Percentiles rank a stretch among this genome's conserved stretches.
These are phyloP conservation scores for Euleptes europaea DNA, from an alignment of 2,113 vertebrate species.

Conservation along the genomic window DNA sequence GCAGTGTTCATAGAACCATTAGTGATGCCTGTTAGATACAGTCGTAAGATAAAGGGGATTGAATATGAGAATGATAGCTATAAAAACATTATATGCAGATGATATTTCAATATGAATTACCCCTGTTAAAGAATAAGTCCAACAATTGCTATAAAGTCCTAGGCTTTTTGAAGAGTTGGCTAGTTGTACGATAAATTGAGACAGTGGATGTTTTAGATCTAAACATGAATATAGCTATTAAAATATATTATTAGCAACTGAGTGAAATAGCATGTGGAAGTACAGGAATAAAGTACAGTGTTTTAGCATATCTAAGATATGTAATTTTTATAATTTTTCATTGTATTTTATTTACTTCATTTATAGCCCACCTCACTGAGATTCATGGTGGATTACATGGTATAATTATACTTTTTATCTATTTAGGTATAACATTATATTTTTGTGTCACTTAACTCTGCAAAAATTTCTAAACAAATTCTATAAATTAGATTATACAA, in stretches of 20 bases:
- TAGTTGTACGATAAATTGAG: not conserved
- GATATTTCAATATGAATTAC: not conserved
- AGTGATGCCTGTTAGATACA: not conserved
- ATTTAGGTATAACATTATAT: no score
- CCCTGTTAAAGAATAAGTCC: not conserved
- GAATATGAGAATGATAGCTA: not conserved
- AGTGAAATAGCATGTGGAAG: not conserved
- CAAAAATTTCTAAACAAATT: no score
- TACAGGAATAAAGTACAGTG: not conserved
- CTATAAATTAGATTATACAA: no score
- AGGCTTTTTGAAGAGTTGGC: not conserved
- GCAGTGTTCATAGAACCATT: not conserved
- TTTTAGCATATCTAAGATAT: not conserved
- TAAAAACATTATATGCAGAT: not conserved
- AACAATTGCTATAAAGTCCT: not conserved
- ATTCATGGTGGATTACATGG: no score
- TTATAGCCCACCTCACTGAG: no score
- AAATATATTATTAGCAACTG: not conserved
- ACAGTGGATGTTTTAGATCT: not conserved
- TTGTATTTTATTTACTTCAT: not conserved
- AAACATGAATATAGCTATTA: not conserved
- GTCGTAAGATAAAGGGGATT: not conserved
- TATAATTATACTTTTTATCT: no score
- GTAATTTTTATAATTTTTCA: not conserved
- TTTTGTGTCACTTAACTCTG: no score